Conservation (phyloP, 2,113 vertebrate species). For the Andinoacara biseriatus region DNA sequence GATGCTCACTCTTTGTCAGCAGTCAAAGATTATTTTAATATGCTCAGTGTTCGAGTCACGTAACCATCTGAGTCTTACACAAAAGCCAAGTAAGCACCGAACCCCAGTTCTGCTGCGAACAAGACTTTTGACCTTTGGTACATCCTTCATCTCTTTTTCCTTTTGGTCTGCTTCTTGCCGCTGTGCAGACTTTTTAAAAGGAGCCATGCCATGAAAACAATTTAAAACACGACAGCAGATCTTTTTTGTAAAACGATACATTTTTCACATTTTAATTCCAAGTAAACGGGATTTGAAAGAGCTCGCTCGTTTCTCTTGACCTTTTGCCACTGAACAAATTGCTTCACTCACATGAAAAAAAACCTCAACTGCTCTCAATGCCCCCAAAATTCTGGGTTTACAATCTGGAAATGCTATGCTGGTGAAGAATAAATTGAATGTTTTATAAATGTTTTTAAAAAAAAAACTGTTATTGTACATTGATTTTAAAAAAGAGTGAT, state of each 20-base stretch:
- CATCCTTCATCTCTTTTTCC: not conserved
- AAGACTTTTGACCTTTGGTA: slow-evolving; percentile 24
- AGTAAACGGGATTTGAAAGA: slow-evolving; percentile 24
- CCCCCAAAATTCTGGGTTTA: not conserved
- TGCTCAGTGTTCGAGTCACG: slow-evolving; percentile 1
- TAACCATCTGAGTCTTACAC: not conserved
- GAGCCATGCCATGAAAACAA: not conserved
- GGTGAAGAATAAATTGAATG: slow-evolving; percentile 10
- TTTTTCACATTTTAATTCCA: slow-evolving; percentile 8
- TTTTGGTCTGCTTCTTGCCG: not conserved
- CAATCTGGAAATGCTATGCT: not conserved
- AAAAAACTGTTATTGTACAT: not conserved
- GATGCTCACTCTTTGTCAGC: slow-evolving; percentile 23
- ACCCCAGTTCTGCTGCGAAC: not conserved
- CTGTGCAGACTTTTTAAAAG: not conserved
- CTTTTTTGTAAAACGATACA: not conserved
- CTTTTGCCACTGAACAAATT: slow-evolving; percentile 30
- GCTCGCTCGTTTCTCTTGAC: slow-evolving; percentile 34
- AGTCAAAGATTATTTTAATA: slow-evolving; percentile 8
- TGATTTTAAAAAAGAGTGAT: slow-evolving; percentile 3
- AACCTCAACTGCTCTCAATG: not conserved
- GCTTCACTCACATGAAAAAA: slow-evolving; percentile 3
- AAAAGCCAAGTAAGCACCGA: not conserved
- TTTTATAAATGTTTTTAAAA: not conserved
- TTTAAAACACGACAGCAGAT: not conserved